Evolutionary conservation across 2,888 invertebrate genomes (phyloP).

Genomic region (Philopedon plagiatum): DNA sequence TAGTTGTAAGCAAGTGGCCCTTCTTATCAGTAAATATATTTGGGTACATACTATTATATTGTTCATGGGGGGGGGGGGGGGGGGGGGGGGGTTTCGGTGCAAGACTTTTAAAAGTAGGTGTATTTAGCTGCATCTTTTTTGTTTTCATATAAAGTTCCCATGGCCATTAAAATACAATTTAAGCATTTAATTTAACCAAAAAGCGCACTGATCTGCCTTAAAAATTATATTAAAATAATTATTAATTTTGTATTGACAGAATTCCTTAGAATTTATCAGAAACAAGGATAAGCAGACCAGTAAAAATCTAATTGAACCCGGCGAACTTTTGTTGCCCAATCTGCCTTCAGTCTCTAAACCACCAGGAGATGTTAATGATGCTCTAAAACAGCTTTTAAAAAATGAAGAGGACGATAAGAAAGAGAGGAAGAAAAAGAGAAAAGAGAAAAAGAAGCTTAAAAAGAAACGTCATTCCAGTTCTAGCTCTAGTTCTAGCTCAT

Average conservation of each 20-base stretch:
- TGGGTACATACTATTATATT: no score
- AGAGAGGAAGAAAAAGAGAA: conserved; percentile 77
- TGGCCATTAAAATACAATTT: no score
- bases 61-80: no score
- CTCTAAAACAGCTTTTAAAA: conserved; percentile 76
- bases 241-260: conserved; percentile 67
- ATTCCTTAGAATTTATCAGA: conserved; percentile 85
- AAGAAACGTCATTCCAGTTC: conserved; percentile 72
- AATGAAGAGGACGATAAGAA: conserved; percentile 71
- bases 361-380: conserved; percentile 75
- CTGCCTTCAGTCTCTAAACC: conserved; percentile 69
- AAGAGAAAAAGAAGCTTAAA: conserved; percentile 76
- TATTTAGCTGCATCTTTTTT: no score
- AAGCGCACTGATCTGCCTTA: no score
- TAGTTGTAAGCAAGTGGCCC: no score
- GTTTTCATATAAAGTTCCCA: no score
- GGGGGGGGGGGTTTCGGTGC: no score
- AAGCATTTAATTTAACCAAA: no score
- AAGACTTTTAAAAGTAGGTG: no score
- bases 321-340: conserved; percentile 75
- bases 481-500: conserved; percentile 67
- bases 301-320: conserved; percentile 77
- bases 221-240: neutral
- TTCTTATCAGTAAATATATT: no score
- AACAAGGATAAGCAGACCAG: conserved; percentile 72